Percentiles rank a stretch among this genome's conserved stretches.
Evolutionary conservation across 1,140 invertebrate genomes (phyloP).

Genomic region (Laodelphax striatellus): DNA sequence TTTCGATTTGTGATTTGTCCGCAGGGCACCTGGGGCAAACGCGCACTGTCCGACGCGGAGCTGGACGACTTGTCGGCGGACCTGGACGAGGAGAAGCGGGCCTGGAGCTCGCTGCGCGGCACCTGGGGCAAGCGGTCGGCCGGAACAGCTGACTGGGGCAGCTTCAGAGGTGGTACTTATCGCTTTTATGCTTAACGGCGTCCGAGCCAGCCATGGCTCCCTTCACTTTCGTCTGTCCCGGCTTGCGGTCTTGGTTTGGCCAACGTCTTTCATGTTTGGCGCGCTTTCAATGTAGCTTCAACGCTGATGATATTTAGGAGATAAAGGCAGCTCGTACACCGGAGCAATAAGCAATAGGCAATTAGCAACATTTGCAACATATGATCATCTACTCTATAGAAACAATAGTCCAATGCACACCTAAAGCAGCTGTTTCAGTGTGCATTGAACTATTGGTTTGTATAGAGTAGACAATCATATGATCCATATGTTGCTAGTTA

Average conservation of each 20-base stretch:
- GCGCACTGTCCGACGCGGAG: constrained; percentile 21
- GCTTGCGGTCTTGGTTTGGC: background rate
- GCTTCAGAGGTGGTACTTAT: constrained; percentile 40
- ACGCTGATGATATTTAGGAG: too few species aligned
- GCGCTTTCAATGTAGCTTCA: background rate
- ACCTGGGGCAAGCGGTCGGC: constrained; percentile 42
- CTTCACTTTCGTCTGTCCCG: constrained; percentile 1
- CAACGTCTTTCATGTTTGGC: background rate
- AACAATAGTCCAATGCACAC: too few species aligned
- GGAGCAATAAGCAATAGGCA: too few species aligned
- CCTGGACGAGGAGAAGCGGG: constrained; percentile 40
- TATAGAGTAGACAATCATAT: too few species aligned
- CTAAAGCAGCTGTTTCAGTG: too few species aligned
- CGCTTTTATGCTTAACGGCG: background rate
- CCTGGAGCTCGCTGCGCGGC: constrained; percentile 46
- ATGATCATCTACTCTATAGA: too few species aligned
- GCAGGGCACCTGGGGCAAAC: constrained; percentile 15
- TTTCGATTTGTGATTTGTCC: background rate
- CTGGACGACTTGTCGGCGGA: background rate
- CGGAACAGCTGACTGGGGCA: constrained; percentile 33
- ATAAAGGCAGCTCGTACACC: too few species aligned
- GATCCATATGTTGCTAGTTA: too few species aligned
- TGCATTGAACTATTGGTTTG: too few species aligned
- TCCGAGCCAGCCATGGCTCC: background rate
- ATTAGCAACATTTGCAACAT: too few species aligned